phyloP scores from a whole-genome alignment of 2,797 vertebrate species.

The Xenops minutus region DNA sequence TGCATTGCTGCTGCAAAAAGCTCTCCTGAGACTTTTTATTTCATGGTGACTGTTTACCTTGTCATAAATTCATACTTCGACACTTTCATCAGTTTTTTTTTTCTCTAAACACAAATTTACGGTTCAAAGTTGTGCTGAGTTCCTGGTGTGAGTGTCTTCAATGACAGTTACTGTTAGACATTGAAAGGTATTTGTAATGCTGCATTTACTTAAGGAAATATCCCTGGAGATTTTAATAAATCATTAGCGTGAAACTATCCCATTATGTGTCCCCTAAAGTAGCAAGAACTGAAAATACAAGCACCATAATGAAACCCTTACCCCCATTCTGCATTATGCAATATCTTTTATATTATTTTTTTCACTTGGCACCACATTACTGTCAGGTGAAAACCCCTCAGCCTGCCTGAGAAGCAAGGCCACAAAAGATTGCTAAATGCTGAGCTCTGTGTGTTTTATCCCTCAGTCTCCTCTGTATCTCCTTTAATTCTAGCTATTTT shows the following conservation, averaged over 20 bases:
- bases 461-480: not conserved
- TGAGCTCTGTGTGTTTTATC: not conserved
- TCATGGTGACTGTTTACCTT: not conserved
- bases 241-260: not conserved
- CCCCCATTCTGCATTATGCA: not conserved
- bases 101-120: not conserved
- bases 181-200: not conserved
- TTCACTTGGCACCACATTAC: not conserved
- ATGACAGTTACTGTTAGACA: not conserved
- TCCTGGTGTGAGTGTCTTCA: not conserved
- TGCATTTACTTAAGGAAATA: not conserved
- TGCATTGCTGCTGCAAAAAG: not conserved
- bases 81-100: not conserved
- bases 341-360: not conserved
- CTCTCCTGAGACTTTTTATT: not conserved
- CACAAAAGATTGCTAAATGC: not conserved
- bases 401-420: not conserved
- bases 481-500: not conserved
- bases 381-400: not conserved
- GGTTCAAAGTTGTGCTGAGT: not conserved
- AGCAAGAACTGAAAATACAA: not conserved
- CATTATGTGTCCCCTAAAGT: not conserved
- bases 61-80: not conserved
- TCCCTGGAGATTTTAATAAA: not conserved
- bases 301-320: not conserved